Evolutionary conservation across 2,888 invertebrate genomes (phyloP).

Genomic region (Amphipyra berbera): DNA sequence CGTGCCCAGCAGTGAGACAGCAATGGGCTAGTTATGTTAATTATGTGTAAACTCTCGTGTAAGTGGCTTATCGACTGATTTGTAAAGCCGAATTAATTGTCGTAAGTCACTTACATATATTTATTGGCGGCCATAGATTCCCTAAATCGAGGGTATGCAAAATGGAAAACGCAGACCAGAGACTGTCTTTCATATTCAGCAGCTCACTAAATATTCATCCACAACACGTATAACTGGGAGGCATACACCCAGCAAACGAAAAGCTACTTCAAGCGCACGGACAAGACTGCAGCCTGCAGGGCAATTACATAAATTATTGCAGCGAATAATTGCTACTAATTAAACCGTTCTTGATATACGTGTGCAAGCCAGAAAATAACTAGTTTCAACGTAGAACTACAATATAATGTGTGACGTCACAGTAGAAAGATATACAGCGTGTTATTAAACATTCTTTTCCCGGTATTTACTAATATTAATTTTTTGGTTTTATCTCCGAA

Average conservation of each 20-base stretch:
- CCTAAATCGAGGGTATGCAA: too few relatives aligned
- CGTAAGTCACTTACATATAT: too few relatives aligned
- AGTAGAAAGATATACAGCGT: slow-evolving; percentile 14
- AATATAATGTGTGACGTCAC: slow-evolving; percentile 9
- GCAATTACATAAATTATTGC: slow-evolving; percentile 57
- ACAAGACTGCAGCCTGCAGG: slow-evolving; percentile 33
- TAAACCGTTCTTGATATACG: slow-evolving; percentile 37
- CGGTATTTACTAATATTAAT: slow-evolving; percentile 19
- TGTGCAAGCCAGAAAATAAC: slow-evolving; percentile 20
- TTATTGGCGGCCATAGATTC: too few relatives aligned
- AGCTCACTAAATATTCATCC: too few relatives aligned
- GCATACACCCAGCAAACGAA: slow-evolving; percentile 5
- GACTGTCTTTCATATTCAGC: too few relatives aligned
- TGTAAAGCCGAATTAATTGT: too few relatives aligned
- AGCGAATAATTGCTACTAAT: slow-evolving; percentile 55
- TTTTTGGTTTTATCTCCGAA: not conserved
- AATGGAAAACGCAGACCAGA: too few relatives aligned
- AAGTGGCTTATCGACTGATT: too few relatives aligned
- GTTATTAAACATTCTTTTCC: slow-evolving; percentile 34
- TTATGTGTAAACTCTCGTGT: too few relatives aligned
- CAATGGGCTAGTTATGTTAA: too few relatives aligned
- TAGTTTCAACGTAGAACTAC: slow-evolving; percentile 5
- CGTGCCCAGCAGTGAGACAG: too few relatives aligned
- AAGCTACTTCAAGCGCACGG: slow-evolving; percentile 19
- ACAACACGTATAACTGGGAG: not conserved